A percentile compares a stretch with the other conserved stretches of the same genome.
These are phyloP conservation scores for Pygoscelis antarcticus DNA, from an alignment of 2,113 vertebrate genomes.

Conservation along the genomic window DNA sequence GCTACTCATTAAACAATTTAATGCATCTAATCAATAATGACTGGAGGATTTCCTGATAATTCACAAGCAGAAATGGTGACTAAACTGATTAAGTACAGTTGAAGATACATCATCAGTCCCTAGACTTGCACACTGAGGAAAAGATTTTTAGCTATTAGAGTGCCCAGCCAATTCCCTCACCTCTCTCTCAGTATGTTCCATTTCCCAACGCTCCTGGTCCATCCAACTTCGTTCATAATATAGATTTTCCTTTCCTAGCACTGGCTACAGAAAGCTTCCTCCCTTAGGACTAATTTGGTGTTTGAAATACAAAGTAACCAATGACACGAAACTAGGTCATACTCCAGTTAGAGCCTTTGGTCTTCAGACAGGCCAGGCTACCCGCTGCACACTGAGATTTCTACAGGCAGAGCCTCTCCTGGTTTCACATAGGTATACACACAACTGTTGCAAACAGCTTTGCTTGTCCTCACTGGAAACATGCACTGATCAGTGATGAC, in stretches of 20 bases:
- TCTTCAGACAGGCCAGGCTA: background rate
- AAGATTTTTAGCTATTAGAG: background rate
- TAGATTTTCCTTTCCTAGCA: background rate
- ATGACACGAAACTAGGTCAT: background rate
- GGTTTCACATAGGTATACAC: background rate
- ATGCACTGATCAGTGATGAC: accelerated
- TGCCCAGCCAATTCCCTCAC: background rate
- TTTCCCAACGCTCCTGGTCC: background rate
- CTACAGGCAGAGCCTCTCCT: background rate
- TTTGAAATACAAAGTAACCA: background rate
- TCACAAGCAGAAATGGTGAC: background rate
- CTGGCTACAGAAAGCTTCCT: background rate
- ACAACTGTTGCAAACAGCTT: background rate
- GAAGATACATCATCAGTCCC: background rate
- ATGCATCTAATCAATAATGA: background rate
- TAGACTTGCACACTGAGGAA: background rate
- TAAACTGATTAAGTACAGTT: background rate
- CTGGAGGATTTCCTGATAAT: background rate
- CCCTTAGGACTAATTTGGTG: background rate
- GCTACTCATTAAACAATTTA: background rate
- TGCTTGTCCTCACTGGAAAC: background rate
- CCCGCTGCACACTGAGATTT: background rate
- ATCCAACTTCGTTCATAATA: background rate
- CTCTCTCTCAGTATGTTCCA: background rate
- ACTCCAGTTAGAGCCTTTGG: background rate